phyloP scores from a whole-genome alignment of 2,888 invertebrate species.

The Drosophila aldrichi region DNA sequence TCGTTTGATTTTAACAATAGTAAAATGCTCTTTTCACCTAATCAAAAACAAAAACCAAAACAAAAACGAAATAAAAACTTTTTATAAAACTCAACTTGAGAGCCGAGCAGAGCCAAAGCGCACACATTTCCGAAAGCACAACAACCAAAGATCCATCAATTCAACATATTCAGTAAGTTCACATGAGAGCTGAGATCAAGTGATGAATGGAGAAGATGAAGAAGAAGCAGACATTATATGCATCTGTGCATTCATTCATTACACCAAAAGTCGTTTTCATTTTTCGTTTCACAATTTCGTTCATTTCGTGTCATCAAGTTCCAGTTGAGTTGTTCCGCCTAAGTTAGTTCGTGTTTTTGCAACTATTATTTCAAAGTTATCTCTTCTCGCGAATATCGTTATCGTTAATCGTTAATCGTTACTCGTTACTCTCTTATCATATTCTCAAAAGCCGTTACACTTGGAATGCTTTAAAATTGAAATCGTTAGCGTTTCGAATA shows the following conservation, averaged over 20 bases:
- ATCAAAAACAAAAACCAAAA: background rate
- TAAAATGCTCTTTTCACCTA: slow-evolving; percentile 66
- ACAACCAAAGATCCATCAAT: slow-evolving; percentile 84
- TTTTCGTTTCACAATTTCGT: slow-evolving; percentile 70
- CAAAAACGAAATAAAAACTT: slow-evolving; percentile 11
- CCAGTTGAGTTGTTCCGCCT: slow-evolving; percentile 74
- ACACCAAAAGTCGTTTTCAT: slow-evolving; percentile 55
- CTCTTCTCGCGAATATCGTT: slow-evolving; percentile 44
- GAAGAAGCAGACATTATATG: slow-evolving; percentile 8
- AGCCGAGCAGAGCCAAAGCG: slow-evolving; percentile 75
- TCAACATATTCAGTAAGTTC: slow-evolving; percentile 45
- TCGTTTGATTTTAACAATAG: slow-evolving; percentile 44
- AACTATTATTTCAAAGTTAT: slow-evolving; percentile 66
- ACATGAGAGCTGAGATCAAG: slow-evolving; percentile 55
- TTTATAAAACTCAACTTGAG: slow-evolving; percentile 42
- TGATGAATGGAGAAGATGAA: background rate
- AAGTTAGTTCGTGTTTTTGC: slow-evolving; percentile 69
- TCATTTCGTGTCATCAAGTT: slow-evolving; percentile 65
- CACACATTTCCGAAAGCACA: slow-evolving; percentile 69
- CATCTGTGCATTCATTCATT: slow-evolving; percentile 53
- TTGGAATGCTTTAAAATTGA: slow-evolving; percentile 69
- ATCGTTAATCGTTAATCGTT: slow-evolving; percentile 13
- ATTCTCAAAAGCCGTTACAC: slow-evolving; percentile 44
- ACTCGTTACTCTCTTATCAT: slow-evolving; percentile 32
- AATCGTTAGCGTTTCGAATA: slow-evolving; percentile 50